Conservation (phyloP, 2,888 invertebrate species). For the Eilema depressum region DNA sequence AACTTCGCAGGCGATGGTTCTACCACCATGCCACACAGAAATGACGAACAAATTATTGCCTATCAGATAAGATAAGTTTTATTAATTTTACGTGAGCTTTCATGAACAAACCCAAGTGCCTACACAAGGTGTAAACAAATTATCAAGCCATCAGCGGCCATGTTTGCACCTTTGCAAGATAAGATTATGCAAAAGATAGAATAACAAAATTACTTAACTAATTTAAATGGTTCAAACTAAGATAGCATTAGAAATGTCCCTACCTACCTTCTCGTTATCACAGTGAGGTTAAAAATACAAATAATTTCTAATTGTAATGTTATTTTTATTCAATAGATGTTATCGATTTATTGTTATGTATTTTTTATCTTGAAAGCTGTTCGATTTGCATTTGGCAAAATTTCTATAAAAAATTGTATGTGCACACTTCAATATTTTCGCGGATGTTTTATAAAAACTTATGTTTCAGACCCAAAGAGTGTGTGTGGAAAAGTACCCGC, state of each 20-base stretch:
- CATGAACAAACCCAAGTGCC: neutral
- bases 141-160: neutral
- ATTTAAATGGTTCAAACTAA: neutral
- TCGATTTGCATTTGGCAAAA: neutral
- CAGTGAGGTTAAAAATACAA: neutral
- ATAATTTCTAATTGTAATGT: conserved; percentile 1
- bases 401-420: neutral
- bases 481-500: no score
- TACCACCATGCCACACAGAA: neutral
- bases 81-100: neutral
- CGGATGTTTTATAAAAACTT: neutral
- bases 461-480: no score
- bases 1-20: neutral
- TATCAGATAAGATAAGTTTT: neutral
- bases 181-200: neutral
- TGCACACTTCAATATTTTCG: neutral
- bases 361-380: neutral
- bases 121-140: neutral
- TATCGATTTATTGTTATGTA: neutral
- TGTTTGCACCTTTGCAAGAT: neutral
- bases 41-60: neutral
- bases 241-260: neutral
- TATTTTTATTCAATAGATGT: neutral
- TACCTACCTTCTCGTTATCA: no score
- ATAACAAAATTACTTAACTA: neutral